Percentiles rank a stretch among this genome's conserved stretches.
Conservation (phyloP, 2,888 invertebrate species). For the Tortricodes alternella region DNA sequence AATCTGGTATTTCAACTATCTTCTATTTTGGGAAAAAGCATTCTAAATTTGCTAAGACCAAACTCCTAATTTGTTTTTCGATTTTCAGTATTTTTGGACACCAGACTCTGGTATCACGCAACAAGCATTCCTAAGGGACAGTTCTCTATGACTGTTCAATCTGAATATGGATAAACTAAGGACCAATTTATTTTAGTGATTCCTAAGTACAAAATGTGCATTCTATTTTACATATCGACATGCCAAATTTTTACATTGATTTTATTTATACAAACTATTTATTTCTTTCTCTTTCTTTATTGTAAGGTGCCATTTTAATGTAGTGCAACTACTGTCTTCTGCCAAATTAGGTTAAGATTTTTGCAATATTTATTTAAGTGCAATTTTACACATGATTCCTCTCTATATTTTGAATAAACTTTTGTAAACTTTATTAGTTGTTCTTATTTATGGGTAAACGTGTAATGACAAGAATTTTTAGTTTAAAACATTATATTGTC, state of each 20-base stretch:
- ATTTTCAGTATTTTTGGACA: slow-evolving; percentile 92
- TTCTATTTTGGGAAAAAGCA: too few relatives aligned
- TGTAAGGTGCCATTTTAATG: slow-evolving; percentile 66
- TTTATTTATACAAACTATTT: slow-evolving; percentile 49
- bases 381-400: slow-evolving; percentile 41
- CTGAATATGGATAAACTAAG: slow-evolving; percentile 90
- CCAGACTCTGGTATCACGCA: slow-evolving; percentile 95
- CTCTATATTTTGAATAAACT: slow-evolving; percentile 46
- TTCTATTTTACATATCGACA: slow-evolving; percentile 67
- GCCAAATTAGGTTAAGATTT: slow-evolving; percentile 48
- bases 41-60: too few relatives aligned
- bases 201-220: slow-evolving; percentile 57
- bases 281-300: slow-evolving; percentile 47
- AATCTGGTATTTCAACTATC: too few relatives aligned
- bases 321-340: slow-evolving; percentile 60
- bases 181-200: slow-evolving; percentile 32
- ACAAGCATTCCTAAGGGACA: slow-evolving; percentile 91
- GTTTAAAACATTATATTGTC: slow-evolving; percentile 74
- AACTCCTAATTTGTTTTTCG: too few relatives aligned
- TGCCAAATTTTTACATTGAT: slow-evolving; percentile 67
- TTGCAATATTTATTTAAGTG: slow-evolving; percentile 45
- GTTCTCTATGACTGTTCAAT: slow-evolving; percentile 94
- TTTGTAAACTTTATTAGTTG: slow-evolving; percentile 41
- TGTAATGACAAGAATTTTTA: slow-evolving; percentile 46
- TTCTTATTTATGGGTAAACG: slow-evolving; percentile 3